Percentiles rank a stretch among this genome's conserved stretches.
phyloP scores from a whole-genome alignment of 2,888 invertebrate genomes.

The Mimas tiliae region DNA sequence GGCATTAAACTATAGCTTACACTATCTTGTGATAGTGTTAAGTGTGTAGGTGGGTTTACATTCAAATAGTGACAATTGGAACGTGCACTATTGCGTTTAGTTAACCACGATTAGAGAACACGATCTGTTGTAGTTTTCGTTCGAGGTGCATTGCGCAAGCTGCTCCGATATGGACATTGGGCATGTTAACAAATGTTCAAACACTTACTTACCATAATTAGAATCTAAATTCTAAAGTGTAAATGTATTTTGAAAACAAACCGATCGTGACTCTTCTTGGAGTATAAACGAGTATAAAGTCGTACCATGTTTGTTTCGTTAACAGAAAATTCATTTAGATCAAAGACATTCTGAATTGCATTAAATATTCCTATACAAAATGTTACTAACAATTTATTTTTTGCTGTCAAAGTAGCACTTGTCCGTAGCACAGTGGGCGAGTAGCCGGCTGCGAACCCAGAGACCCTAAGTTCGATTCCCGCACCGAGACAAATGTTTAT shows the following conservation, averaged over 20 bases:
- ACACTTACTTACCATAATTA: background rate
- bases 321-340: background rate
- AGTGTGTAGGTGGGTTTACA: conserved; percentile 5
- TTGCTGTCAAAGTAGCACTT: too few relatives aligned
- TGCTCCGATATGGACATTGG: conserved; percentile 16
- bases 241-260: background rate
- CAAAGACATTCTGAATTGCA: background rate
- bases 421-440: too few relatives aligned
- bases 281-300: background rate
- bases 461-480: too few relatives aligned
- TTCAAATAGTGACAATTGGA: conserved; percentile 18
- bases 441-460: too few relatives aligned
- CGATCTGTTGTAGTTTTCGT: conserved; percentile 12
- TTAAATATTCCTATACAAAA: background rate
- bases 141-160: conserved; percentile 13
- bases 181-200: conserved; percentile 15
- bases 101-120: conserved; percentile 12
- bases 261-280: background rate
- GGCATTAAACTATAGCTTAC: conserved; percentile 4
- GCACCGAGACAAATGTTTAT: too few relatives aligned
- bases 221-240: conserved; percentile 10
- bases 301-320: background rate
- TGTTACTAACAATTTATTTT: too few relatives aligned
- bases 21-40: conserved; percentile 1
- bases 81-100: conserved; percentile 12